Conservation (phyloP, 1,140 invertebrate genomes). For the Drosophila willistoni region DNA sequence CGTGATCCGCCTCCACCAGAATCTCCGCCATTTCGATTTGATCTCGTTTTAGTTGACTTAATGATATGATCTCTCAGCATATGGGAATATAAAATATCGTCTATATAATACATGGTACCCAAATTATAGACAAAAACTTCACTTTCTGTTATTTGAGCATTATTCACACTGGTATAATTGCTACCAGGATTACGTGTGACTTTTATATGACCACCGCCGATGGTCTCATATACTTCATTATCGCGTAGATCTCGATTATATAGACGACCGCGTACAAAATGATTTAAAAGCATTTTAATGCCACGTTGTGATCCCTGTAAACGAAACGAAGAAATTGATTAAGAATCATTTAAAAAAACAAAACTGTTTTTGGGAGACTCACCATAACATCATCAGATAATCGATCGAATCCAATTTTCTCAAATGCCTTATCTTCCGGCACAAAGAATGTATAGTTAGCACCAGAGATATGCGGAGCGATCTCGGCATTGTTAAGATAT, state of each 20-base stretch:
- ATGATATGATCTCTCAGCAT: constrained; percentile 72
- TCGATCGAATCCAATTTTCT: constrained; percentile 84
- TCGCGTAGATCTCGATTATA: constrained; percentile 86
- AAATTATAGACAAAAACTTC: constrained; percentile 87
- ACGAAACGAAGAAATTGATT: neutral
- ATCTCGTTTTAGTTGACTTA: constrained; percentile 71
- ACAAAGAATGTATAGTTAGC: constrained; percentile 87
- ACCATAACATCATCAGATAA: constrained; percentile 85
- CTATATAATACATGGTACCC: constrained; percentile 86
- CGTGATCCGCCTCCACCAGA: constrained; percentile 61
- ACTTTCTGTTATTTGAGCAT: constrained; percentile 85
- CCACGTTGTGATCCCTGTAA: constrained; percentile 84
- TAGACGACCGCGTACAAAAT: constrained; percentile 86
- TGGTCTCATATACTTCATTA: constrained; percentile 84
- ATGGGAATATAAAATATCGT: constrained; percentile 85
- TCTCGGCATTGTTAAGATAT: constrained; percentile 85
- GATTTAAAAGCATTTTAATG: constrained; percentile 85
- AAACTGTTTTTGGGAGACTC: constrained; percentile 1
- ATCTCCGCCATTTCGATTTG: constrained; percentile 59
- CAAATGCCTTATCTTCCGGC: constrained; percentile 86
- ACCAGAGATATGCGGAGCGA: constrained; percentile 85
- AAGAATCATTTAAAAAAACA: neutral
- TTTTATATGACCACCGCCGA: constrained; percentile 85
- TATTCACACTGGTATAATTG: constrained; percentile 84
- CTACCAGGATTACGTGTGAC: constrained; percentile 84